Conservation (phyloP, 2,797 vertebrate genomes). For the Pseudopleuronectes americanus region DNA sequence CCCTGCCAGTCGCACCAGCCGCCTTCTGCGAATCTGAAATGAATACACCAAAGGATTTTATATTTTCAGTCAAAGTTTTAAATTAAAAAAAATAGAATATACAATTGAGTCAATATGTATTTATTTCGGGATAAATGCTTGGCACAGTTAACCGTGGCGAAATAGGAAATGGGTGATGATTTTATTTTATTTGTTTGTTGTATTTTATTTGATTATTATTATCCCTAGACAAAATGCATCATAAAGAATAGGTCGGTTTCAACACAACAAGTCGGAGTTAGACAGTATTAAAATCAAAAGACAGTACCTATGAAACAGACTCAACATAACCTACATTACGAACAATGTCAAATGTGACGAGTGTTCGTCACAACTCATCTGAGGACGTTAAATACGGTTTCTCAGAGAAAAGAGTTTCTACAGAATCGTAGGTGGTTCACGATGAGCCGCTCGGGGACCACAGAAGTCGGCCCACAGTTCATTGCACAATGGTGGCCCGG, state of each 20-base stretch:
- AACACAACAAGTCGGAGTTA: background rate
- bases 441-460: constrained; percentile 16
- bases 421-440: background rate
- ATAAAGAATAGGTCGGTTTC: background rate
- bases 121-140: background rate
- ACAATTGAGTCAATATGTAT: background rate
- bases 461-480: constrained; percentile 26
- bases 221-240: background rate
- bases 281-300: background rate
- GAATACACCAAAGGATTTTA: background rate
- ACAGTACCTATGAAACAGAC: background rate
- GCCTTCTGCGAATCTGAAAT: constrained; percentile 93
- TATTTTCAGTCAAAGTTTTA: constrained; percentile 5
- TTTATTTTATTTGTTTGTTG: background rate
- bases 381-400: background rate
- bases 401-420: background rate
- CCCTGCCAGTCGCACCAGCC: constrained; percentile 94
- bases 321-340: background rate
- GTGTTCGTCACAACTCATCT: constrained; percentile 5
- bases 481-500: constrained; percentile 77
- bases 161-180: background rate
- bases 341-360: constrained; percentile 12
- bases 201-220: background rate
- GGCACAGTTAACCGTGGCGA: background rate
- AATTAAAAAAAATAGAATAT: background rate